Percentiles rank a stretch among this genome's conserved stretches.
Evolutionary conservation across 2,797 vertebrate species (phyloP).

Genomic region (Neosilurus mollespiculum): DNA sequence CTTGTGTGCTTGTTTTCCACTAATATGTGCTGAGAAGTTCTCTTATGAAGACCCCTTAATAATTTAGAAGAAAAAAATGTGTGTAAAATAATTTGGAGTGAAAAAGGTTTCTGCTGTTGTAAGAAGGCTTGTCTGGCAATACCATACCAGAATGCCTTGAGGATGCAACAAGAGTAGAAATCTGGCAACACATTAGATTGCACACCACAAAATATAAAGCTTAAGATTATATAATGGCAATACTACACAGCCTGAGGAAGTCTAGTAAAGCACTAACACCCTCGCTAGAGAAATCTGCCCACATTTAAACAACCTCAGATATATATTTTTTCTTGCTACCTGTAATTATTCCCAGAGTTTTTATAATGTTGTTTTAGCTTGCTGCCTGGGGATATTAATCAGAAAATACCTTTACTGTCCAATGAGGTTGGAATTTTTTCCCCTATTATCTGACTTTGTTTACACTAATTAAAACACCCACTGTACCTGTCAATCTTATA

Average conservation of each 20-base stretch:
- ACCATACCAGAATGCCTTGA: constrained; percentile 7
- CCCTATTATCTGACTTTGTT: not conserved
- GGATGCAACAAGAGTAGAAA: not conserved
- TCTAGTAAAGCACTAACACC: constrained; percentile 33
- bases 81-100: constrained; percentile 5
- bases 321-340: not conserved
- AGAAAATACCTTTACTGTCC: not conserved
- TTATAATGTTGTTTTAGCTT: constrained; percentile 35
- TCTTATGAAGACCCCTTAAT: constrained; percentile 37
- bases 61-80: constrained; percentile 17
- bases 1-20: constrained; percentile 25
- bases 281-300: constrained; percentile 42
- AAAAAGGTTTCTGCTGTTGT: not conserved
- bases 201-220: constrained; percentile 27
- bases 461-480: not conserved
- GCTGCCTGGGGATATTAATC: not conserved
- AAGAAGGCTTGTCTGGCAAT: constrained; percentile 9
- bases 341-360: not conserved
- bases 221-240: constrained; percentile 56
- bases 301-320: constrained; percentile 28
- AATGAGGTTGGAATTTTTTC: not conserved
- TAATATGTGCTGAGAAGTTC: constrained; percentile 25
- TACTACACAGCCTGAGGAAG: constrained; percentile 32
- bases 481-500: not conserved
- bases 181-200: constrained; percentile 13